Conservation (phyloP, 2,888 invertebrate species). For the Anthophora plumipes region DNA sequence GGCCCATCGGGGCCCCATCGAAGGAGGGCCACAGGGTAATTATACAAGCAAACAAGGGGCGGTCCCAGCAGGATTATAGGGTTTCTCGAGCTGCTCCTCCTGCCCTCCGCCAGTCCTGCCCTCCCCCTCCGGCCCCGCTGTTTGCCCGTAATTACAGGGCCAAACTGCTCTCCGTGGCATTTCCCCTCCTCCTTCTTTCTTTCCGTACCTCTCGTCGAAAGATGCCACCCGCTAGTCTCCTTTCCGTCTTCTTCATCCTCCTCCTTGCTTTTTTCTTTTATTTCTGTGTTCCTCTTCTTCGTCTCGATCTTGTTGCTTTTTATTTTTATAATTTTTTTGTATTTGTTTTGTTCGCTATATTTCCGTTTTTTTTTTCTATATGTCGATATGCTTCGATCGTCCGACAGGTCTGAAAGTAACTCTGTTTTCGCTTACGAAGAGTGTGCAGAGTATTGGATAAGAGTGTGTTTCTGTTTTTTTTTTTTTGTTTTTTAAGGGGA, state of each 20-base stretch:
- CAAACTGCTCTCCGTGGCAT: conserved; percentile 75
- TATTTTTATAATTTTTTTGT: neutral
- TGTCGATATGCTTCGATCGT: conserved; percentile 35
- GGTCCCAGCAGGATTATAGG: conserved; percentile 82
- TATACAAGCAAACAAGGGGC: conserved; percentile 83
- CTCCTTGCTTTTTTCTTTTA: neutral
- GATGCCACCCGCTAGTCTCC: conserved; percentile 73
- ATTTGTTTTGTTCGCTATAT: neutral
- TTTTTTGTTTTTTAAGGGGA: too few species aligned
- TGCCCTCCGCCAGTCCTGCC: conserved; percentile 58
- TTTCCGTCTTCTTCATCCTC: conserved; percentile 57
- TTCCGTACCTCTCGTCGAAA: conserved; percentile 36
- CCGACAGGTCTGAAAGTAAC: neutral
- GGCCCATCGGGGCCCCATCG: conserved; percentile 74
- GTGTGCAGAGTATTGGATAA: too few species aligned
- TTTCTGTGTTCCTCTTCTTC: neutral
- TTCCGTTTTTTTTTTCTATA: neutral
- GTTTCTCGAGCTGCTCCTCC: conserved; percentile 63
- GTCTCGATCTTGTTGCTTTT: neutral
- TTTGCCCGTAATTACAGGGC: conserved; percentile 81
- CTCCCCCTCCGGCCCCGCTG: conserved; percentile 66
- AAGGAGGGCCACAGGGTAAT: conserved; percentile 80
- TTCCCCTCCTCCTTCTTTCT: conserved; percentile 45
- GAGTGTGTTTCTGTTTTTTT: too few species aligned
- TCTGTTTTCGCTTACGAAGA: neutral